Conservation (phyloP, 2,797 vertebrate species). For the Microcaecilia unicolor region DNA sequence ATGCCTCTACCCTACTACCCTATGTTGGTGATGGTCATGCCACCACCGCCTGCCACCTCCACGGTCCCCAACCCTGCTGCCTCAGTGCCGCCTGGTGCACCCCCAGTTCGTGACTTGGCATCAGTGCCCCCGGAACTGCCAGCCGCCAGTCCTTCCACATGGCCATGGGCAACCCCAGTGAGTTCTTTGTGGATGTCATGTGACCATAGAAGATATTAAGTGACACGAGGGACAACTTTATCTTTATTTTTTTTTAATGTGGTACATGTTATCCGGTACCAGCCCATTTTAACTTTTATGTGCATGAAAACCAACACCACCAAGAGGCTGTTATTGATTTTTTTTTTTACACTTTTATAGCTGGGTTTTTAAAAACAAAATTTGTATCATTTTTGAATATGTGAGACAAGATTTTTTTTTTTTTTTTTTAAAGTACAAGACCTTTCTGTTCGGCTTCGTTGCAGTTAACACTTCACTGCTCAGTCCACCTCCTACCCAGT, state of each 20-base stretch:
- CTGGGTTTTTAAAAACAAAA: not conserved
- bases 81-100: constrained; percentile 40
- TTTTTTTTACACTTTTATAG: not conserved
- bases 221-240: too few relatives aligned
- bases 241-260: not conserved
- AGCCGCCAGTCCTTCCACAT: constrained; percentile 83
- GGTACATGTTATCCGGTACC: not conserved
- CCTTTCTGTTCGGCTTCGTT: not conserved
- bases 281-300: too few relatives aligned
- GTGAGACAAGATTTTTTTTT: not conserved
- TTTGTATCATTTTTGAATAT: too few relatives aligned
- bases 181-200: constrained; percentile 86
- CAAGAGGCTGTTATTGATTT: not conserved
- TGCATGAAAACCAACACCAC: not conserved
- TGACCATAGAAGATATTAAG: too few relatives aligned
- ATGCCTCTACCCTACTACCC: constrained; percentile 67
- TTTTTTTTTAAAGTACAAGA: too few relatives aligned
- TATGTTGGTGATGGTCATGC: constrained; percentile 81
- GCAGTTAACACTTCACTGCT: not conserved
- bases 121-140: constrained; percentile 78
- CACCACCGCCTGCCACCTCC: constrained; percentile 42
- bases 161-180: constrained; percentile 84
- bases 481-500: not conserved
- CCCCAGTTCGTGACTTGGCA: constrained; percentile 40
- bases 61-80: constrained; percentile 27